Conservation (phyloP, 1,140 invertebrate species). For the Penaeus indicus region DNA sequence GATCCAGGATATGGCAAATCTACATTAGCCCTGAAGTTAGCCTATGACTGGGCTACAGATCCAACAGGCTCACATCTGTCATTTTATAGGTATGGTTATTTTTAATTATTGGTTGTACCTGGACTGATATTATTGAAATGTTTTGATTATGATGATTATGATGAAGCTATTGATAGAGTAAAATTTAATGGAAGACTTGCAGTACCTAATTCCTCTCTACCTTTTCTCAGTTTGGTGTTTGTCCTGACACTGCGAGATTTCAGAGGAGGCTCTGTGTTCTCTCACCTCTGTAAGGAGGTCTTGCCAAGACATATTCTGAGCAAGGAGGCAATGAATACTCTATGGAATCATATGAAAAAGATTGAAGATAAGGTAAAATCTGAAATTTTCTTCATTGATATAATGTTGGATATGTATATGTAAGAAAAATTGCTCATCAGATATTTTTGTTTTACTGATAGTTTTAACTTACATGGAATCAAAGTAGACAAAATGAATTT, state of each 20-base stretch:
- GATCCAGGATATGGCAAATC: conserved; percentile 74
- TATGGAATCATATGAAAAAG: conserved; percentile 70
- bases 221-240: conserved; percentile 69
- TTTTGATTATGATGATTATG: not conserved
- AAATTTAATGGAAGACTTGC: too few species aligned
- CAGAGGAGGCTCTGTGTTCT: conserved; percentile 69
- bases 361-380: conserved; percentile 70
- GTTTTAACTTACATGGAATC: too few species aligned
- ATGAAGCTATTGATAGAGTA: too few species aligned
- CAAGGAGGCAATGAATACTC: conserved; percentile 67
- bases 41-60: conserved; percentile 74
- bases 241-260: conserved; percentile 74
- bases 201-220: too few species aligned
- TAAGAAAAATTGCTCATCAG: not conserved
- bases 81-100: conserved; percentile 46
- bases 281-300: conserved; percentile 73
- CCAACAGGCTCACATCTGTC: conserved; percentile 68
- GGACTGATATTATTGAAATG: not conserved
- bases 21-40: conserved; percentile 72
- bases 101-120: conserved; percentile 8
- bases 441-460: too few species aligned
- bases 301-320: conserved; percentile 69
- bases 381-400: not conserved
- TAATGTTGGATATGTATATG: not conserved
- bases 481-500: too few species aligned